Evolutionary conservation across 1,140 invertebrate genomes (phyloP).

Genomic region (Eumaeus atala): DNA sequence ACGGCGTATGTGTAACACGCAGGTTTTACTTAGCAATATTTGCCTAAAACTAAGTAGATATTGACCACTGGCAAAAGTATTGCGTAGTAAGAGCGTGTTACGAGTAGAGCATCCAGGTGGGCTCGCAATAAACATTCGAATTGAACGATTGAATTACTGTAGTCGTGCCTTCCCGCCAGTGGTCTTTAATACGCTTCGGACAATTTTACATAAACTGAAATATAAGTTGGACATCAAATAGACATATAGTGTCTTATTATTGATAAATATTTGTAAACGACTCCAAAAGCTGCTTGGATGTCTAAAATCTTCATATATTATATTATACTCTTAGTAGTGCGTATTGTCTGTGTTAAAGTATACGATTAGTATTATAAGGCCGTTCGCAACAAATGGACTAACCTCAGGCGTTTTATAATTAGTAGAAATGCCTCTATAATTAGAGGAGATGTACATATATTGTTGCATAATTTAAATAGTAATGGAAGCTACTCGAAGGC

Average conservation of each 20-base stretch:
- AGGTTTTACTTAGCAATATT: too few species aligned
- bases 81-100: conserved; percentile 44
- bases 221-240: background rate
- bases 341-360: conserved; percentile 55
- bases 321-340: conserved; percentile 16
- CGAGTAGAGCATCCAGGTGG: background rate
- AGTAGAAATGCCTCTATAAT: conserved; percentile 13
- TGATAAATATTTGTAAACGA: conserved; percentile 5
- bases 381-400: conserved; percentile 25
- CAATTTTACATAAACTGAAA: background rate
- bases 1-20: too few species aligned
- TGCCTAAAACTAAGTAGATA: conserved; percentile 6
- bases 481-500: conserved; percentile 24
- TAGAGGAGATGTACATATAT: conserved; percentile 4
- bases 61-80: conserved; percentile 47
- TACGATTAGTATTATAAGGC: conserved; percentile 50
- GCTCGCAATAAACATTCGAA: conserved; percentile 14
- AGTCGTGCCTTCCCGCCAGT: conserved; percentile 55
- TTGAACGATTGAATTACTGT: conserved; percentile 43
- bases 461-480: conserved; percentile 23
- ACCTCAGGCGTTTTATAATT: conserved; percentile 19
- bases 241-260: conserved; percentile 8
- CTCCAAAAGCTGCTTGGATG: conserved; percentile 9
- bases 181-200: conserved; percentile 29
- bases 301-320: conserved; percentile 18